Conservation (phyloP, 2,797 vertebrate species). For the Alca torda region DNA sequence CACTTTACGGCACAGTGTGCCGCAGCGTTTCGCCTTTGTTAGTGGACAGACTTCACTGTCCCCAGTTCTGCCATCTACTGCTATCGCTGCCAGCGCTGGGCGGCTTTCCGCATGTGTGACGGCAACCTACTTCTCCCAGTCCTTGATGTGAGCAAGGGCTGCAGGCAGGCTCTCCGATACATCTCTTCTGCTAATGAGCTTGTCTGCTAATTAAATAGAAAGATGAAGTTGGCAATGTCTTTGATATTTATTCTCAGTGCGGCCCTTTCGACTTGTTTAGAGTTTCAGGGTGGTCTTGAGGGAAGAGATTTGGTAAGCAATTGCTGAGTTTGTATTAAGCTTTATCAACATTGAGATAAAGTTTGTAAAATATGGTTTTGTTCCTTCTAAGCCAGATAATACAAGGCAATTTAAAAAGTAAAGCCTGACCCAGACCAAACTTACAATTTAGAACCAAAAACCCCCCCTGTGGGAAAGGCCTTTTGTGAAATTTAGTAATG, state of each 20-base stretch:
- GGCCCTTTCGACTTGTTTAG: slow-evolving; percentile 47
- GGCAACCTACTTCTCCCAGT: slow-evolving; percentile 45
- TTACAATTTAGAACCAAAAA: background rate
- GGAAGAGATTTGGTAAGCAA: slow-evolving; percentile 27
- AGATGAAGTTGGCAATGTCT: slow-evolving; percentile 28
- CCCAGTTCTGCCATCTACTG: background rate
- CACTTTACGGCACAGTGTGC: slow-evolving; percentile 32
- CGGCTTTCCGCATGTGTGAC: slow-evolving; percentile 43
- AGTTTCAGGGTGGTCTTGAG: slow-evolving; percentile 59
- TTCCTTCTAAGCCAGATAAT: slow-evolving; percentile 1
- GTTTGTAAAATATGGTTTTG: slow-evolving; percentile 20
- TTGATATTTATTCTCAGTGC: slow-evolving; percentile 59
- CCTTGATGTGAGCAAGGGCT: slow-evolving; percentile 45
- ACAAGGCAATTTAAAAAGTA: background rate
- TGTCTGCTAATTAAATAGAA: slow-evolving; percentile 37
- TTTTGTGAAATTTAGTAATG: background rate
- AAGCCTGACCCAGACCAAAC: background rate
- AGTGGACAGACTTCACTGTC: slow-evolving; percentile 35
- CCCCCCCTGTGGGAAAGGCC: background rate
- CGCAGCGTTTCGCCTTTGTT: slow-evolving; percentile 31
- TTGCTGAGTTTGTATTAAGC: slow-evolving; percentile 29
- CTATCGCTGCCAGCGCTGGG: slow-evolving; percentile 16
- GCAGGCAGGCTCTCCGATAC: slow-evolving; percentile 40
- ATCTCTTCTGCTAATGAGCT: slow-evolving; percentile 62
- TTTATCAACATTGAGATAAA: slow-evolving; percentile 51